phyloP scores from a whole-genome alignment of 2,797 vertebrate species.

The Petrocephalus sullivani region DNA sequence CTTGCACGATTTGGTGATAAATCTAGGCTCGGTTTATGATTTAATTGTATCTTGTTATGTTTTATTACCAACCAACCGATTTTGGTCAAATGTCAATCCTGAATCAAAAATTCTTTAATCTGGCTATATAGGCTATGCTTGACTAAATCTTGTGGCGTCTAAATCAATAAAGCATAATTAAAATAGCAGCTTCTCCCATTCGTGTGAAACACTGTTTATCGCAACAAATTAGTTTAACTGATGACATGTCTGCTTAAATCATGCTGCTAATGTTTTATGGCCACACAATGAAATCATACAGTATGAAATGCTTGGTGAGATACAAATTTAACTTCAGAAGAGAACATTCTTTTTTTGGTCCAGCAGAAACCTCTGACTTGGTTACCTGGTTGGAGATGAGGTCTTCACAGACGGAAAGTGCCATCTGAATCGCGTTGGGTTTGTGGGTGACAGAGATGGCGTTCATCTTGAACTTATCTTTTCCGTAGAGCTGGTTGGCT shows the following conservation, averaged over 20 bases:
- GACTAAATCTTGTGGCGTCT: background rate
- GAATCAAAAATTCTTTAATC: background rate
- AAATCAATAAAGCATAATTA: background rate
- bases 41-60: background rate
- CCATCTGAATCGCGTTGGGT: constrained; percentile 84
- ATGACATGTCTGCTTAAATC: background rate
- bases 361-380: background rate
- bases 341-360: background rate
- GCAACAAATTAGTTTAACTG: background rate
- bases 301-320: background rate
- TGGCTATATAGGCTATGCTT: background rate
- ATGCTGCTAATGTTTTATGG: background rate
- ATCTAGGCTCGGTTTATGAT: background rate
- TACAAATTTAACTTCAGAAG: background rate
- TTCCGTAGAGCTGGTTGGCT: constrained; percentile 81
- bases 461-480: constrained; percentile 79
- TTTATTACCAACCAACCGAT: background rate
- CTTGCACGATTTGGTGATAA: background rate
- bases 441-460: constrained; percentile 83
- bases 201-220: background rate
- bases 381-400: constrained; percentile 81
- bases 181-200: background rate
- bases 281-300: background rate
- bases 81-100: background rate
- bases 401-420: constrained; percentile 77